Percentiles rank a stretch among this genome's conserved stretches.
Evolutionary conservation across 2,888 invertebrate species (phyloP).

Genomic region (Sminthurides aquaticus): DNA sequence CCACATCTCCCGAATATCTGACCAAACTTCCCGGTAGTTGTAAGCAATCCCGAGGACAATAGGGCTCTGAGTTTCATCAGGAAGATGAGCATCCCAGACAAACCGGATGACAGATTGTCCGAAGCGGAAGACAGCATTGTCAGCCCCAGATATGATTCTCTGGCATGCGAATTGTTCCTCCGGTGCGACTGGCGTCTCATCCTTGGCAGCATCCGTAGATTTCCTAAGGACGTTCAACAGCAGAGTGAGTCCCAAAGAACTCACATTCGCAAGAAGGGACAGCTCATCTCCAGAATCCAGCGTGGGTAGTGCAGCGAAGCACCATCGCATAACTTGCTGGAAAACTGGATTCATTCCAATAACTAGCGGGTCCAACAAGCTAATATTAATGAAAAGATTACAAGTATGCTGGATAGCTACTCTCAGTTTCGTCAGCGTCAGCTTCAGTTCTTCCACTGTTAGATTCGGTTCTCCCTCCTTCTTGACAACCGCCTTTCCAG

Average conservation of each 20-base stretch:
- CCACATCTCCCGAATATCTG: slow-evolving; percentile 84
- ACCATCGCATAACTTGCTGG: slow-evolving; percentile 59
- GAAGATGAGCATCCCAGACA: slow-evolving; percentile 84
- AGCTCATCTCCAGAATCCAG: slow-evolving; percentile 53
- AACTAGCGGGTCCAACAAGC: slow-evolving; percentile 75
- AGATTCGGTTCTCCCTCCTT: slow-evolving; percentile 65
- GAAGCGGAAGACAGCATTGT: slow-evolving; percentile 67
- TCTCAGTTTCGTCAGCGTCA: slow-evolving; percentile 70
- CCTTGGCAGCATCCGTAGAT: slow-evolving; percentile 48
- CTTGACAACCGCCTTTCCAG: slow-evolving; percentile 31
- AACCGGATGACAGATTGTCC: slow-evolving; percentile 83
- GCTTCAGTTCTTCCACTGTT: slow-evolving; percentile 64
- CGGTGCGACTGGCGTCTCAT: slow-evolving; percentile 33
- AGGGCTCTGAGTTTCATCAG: slow-evolving; percentile 72
- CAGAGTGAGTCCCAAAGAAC: slow-evolving; percentile 71
- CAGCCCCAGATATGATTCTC: slow-evolving; percentile 54
- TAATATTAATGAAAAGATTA: slow-evolving; percentile 86
- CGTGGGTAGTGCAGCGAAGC: slow-evolving; percentile 36
- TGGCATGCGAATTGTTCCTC: slow-evolving; percentile 40
- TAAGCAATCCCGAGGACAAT: slow-evolving; percentile 71
- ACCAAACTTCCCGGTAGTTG: slow-evolving; percentile 79
- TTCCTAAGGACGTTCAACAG: slow-evolving; percentile 74
- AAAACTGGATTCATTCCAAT: slow-evolving; percentile 73
- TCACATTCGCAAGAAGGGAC: slow-evolving; percentile 74
- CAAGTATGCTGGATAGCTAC: slow-evolving; percentile 80